Conservation (phyloP, 2,888 invertebrate species). For the Magallana nippona region DNA sequence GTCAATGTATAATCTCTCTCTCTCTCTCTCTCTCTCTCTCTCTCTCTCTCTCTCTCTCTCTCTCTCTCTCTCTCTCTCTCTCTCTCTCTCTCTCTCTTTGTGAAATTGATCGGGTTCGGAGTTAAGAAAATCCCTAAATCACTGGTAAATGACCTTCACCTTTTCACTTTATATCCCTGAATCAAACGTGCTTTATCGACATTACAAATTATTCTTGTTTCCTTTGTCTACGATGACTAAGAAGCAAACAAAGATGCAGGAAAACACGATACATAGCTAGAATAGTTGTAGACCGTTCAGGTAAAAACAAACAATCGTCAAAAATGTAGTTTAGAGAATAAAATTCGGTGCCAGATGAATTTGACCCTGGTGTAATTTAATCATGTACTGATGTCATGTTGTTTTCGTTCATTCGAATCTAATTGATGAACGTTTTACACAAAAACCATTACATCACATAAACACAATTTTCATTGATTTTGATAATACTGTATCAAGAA, state of each 20-base stretch:
- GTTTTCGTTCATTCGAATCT: no score
- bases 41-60: no score
- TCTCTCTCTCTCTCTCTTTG: not conserved
- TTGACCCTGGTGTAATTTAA: not conserved
- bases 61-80: no score
- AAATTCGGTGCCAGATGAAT: not conserved
- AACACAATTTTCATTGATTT: no score
- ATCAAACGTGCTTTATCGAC: conserved; percentile 6
- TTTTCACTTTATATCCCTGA: not conserved
- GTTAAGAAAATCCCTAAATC: not conserved
- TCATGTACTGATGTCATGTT: not conserved
- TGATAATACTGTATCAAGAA: no score
- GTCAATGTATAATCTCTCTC: no score
- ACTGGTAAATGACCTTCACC: not conserved
- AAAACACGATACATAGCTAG: not conserved
- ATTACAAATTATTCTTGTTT: not conserved
- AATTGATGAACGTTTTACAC: no score
- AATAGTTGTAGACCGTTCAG: not conserved
- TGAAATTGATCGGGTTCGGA: not conserved
- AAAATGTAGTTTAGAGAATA: conserved; percentile 20
- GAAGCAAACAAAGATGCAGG: not conserved
- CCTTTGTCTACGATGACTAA: not conserved
- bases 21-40: no score
- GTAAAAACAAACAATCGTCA: not conserved
- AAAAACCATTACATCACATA: no score